Percentiles rank a stretch among this genome's conserved stretches.
Conservation (phyloP, 2,888 invertebrate genomes). For the Mimumesa dahlbomi region DNA sequence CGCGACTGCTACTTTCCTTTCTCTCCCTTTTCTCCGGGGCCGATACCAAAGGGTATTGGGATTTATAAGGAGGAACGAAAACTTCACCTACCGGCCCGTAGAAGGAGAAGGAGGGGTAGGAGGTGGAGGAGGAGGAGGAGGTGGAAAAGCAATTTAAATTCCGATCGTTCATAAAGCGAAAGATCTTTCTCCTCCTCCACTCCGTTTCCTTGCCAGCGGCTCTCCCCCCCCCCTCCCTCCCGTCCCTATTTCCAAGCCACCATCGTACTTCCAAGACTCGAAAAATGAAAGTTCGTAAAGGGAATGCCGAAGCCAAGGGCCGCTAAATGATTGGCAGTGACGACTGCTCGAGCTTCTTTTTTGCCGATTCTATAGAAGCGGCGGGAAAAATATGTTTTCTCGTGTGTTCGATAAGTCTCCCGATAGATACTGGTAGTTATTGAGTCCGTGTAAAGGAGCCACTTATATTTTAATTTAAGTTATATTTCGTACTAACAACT, state of each 20-base stretch:
- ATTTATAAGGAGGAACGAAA: conserved; percentile 72
- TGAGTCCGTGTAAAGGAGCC: too few species aligned
- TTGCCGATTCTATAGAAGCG: too few species aligned
- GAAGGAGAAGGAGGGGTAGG: conserved; percentile 4
- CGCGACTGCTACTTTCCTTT: conserved; percentile 58
- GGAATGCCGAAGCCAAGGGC: conserved; percentile 5
- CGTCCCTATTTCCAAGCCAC: conserved; percentile 28
- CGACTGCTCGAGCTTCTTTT: conserved; percentile 17
- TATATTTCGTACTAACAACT: too few species aligned
- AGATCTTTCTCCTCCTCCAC: conserved; percentile 50
- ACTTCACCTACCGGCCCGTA: conserved; percentile 46
- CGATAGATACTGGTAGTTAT: too few species aligned
- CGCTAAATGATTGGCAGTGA: conserved; percentile 24
- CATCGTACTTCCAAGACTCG: conserved; percentile 39
- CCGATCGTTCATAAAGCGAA: conserved; percentile 73
- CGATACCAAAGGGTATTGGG: conserved; percentile 71
- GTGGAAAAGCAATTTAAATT: conserved; percentile 74
- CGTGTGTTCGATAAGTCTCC: too few species aligned
- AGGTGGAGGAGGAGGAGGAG: conserved; percentile 11
- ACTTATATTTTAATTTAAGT: too few species aligned
- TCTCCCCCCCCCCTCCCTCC: neutral
- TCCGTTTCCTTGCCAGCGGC: conserved; percentile 21
- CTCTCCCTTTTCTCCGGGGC: conserved; percentile 21
- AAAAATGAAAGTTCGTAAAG: conserved; percentile 42
- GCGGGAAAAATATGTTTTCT: neutral